Percentiles rank a stretch among this genome's conserved stretches.
phyloP scores from a whole-genome alignment of 2,888 invertebrate species.

The Pedicia rivosa region DNA sequence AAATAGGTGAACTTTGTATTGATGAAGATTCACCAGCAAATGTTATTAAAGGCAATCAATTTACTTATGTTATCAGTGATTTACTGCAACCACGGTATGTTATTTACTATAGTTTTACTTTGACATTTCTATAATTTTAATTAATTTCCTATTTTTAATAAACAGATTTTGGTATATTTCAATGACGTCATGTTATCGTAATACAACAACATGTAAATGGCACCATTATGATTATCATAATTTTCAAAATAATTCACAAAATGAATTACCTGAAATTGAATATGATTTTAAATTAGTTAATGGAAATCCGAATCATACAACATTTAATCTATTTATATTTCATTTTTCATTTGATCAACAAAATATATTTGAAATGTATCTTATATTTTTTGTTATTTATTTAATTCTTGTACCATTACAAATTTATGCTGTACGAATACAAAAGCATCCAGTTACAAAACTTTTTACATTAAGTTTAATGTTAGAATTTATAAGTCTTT shows the following conservation, averaged over 20 bases:
- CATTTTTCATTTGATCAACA: constrained; percentile 95
- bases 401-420: constrained; percentile 76
- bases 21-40: constrained; percentile 78
- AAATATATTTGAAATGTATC: constrained; percentile 79
- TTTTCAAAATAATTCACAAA: not conserved
- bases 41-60: constrained; percentile 78
- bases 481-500: constrained; percentile 70
- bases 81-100: constrained; percentile 72
- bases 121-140: too few species aligned
- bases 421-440: constrained; percentile 74
- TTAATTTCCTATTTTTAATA: too few species aligned
- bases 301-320: constrained; percentile 79
- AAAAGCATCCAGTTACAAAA: constrained; percentile 81
- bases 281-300: constrained; percentile 96
- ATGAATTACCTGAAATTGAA: constrained; percentile 32
- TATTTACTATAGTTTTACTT: too few species aligned
- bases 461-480: constrained; percentile 76
- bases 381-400: constrained; percentile 75
- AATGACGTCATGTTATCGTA: constrained; percentile 79
- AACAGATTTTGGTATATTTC: constrained; percentile 93
- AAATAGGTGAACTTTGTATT: constrained; percentile 52
- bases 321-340: constrained; percentile 76
- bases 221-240: constrained; percentile 18
- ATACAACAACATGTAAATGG: constrained; percentile 69
- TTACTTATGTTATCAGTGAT: constrained; percentile 86